A percentile compares a stretch with the other conserved stretches of the same genome.
These are phyloP conservation scores for Phalanger gymnotis DNA, from an alignment of 2,797 vertebrate species.

Conservation along the genomic window DNA sequence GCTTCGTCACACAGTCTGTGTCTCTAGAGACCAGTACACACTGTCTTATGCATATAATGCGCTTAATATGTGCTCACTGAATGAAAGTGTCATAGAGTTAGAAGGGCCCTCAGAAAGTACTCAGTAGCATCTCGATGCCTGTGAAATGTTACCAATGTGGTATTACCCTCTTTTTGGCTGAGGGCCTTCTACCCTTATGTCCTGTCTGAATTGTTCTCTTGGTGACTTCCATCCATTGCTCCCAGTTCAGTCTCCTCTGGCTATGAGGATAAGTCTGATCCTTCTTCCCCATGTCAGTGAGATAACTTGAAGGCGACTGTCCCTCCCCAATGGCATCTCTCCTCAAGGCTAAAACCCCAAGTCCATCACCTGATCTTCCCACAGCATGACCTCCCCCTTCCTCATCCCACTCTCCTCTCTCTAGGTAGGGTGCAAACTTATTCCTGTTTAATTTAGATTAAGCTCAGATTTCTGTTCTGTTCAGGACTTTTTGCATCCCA, in stretches of 20 bases:
- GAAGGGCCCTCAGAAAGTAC: not conserved
- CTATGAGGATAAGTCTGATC: not conserved
- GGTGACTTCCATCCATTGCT: not conserved
- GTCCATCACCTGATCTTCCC: not conserved
- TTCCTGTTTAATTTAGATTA: not conserved
- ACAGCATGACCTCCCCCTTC: rapidly evolving
- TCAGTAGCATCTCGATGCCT: not conserved
- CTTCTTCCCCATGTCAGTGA: not conserved
- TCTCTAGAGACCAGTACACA: not conserved
- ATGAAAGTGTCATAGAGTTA: not conserved
- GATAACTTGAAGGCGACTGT: not conserved
- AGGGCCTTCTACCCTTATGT: not conserved
- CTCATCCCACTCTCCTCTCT: not conserved
- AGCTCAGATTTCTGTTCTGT: not conserved
- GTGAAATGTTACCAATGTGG: too few relatives aligned
- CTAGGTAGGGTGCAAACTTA: not conserved
- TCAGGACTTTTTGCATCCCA: not conserved
- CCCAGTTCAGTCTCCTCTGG: not conserved
- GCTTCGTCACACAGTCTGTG: not conserved
- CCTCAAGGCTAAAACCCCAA: not conserved
- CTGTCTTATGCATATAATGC: not conserved
- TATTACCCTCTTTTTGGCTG: not conserved
- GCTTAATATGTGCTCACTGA: not conserved
- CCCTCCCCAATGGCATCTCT: not conserved
- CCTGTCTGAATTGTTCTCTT: not conserved